Percentiles rank a stretch among this genome's conserved stretches.
Conservation (phyloP, 2,888 invertebrate genomes). For the Scrobipalpa atriplicella region DNA sequence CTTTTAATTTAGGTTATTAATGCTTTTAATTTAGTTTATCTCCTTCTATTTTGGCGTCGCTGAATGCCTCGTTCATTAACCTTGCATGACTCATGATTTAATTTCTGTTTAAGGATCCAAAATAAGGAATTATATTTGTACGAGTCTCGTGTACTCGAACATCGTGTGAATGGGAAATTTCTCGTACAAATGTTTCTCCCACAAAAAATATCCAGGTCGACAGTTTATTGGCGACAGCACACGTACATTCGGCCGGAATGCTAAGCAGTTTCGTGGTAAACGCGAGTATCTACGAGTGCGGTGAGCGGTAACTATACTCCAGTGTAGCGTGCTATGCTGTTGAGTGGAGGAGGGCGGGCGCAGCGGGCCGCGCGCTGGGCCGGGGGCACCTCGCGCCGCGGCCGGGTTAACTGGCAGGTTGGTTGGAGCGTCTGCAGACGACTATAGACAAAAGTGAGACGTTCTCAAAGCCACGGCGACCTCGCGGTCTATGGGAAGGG, state of each 20-base stretch:
- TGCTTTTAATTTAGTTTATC: slow-evolving; percentile 77
- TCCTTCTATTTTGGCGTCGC: slow-evolving; percentile 69
- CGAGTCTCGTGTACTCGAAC: slow-evolving; percentile 29
- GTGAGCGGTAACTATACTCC: slow-evolving; percentile 51
- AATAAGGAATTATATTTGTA: not conserved
- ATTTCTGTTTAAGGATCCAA: slow-evolving; percentile 43
- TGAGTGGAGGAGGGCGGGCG: slow-evolving; percentile 35
- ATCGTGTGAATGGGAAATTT: slow-evolving; percentile 59
- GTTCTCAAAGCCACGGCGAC: slow-evolving; percentile 68
- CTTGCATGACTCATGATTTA: slow-evolving; percentile 51
- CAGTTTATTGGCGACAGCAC: slow-evolving; percentile 60
- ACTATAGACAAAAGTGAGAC: slow-evolving; percentile 60
- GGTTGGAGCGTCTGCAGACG: not conserved
- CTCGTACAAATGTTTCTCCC: slow-evolving; percentile 39
- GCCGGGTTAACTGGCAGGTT: slow-evolving; percentile 53
- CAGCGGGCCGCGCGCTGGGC: not conserved
- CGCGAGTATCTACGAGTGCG: slow-evolving; percentile 50
- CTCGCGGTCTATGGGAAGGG: slow-evolving; percentile 61
- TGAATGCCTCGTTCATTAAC: slow-evolving; percentile 64
- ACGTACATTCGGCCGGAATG: slow-evolving; percentile 71
- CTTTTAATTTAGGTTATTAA: slow-evolving; percentile 71
- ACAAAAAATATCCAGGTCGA: slow-evolving; percentile 74
- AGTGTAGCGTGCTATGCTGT: slow-evolving; percentile 41
- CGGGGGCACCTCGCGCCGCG: slow-evolving; percentile 32
- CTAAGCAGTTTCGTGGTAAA: slow-evolving; percentile 76